Conservation (phyloP, 2,797 vertebrate genomes). For the Cygnus olor region DNA sequence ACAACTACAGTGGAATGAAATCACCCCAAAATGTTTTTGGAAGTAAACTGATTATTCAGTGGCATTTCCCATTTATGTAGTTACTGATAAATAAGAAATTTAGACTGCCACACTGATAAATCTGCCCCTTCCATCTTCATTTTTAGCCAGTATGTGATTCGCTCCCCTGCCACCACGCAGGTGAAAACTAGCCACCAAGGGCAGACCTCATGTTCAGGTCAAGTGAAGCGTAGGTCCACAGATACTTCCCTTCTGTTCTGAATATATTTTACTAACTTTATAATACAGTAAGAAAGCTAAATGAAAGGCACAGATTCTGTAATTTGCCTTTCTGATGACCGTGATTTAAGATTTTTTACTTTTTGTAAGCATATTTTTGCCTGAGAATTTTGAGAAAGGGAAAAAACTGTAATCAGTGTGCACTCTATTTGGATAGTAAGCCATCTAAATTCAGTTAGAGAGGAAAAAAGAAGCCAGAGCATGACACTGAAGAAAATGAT, state of each 20-base stretch:
- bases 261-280: neutral
- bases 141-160: neutral
- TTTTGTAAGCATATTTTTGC: neutral
- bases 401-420: fast-evolving
- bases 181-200: neutral
- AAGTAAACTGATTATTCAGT: neutral
- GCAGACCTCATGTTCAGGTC: neutral
- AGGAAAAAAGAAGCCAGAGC: neutral
- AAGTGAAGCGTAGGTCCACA: neutral
- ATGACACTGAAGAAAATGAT: neutral
- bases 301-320: neutral
- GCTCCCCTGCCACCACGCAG: neutral
- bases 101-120: neutral
- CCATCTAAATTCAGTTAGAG: neutral
- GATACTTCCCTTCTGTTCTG: neutral
- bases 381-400: neutral
- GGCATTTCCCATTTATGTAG: neutral
- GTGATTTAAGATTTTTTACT: neutral
- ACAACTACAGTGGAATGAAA: neutral
- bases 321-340: neutral
- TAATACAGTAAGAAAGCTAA: neutral
- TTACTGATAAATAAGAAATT: neutral
- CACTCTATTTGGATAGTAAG: neutral
- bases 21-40: neutral
- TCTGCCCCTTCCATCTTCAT: neutral